Conservation (phyloP, 2,113 vertebrate species). For the Labeo rohita region DNA sequence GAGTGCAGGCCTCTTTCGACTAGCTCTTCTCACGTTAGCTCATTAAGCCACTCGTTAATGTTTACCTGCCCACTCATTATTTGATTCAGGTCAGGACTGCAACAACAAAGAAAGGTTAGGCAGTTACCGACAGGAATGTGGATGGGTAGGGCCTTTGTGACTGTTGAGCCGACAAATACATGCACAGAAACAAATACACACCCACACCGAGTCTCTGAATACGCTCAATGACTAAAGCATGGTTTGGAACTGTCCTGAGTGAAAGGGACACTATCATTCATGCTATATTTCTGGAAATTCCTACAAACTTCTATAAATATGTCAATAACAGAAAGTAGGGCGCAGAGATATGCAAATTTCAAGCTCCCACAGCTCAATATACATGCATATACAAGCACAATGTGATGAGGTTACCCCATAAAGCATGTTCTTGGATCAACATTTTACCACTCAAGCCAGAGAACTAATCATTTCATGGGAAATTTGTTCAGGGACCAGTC, state of each 20-base stretch:
- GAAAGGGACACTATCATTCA: conserved; percentile 19
- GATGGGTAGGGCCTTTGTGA: conserved; percentile 35
- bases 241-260: not conserved
- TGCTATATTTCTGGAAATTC: not conserved
- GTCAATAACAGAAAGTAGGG: conserved; percentile 6
- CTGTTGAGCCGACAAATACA: conserved; percentile 16
- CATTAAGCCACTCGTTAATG: conserved; percentile 46
- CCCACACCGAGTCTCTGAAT: not conserved
- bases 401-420: not conserved
- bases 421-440: not conserved
- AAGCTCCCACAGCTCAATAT: not conserved
- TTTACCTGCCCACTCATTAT: conserved; percentile 45
- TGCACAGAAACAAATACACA: conserved; percentile 45
- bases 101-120: conserved; percentile 39
- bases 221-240: not conserved
- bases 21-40: conserved; percentile 45
- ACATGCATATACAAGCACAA: not conserved
- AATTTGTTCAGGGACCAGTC: not conserved
- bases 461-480: not conserved
- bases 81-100: conserved; percentile 41
- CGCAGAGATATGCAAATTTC: not conserved
- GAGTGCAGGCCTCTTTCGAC: not conserved
- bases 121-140: conserved; percentile 44
- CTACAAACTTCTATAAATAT: not conserved
- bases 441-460: not conserved